Percentiles rank a stretch among this genome's conserved stretches.
Conservation (phyloP, 2,888 invertebrate genomes). For the Tricholauxania praeusta region DNA sequence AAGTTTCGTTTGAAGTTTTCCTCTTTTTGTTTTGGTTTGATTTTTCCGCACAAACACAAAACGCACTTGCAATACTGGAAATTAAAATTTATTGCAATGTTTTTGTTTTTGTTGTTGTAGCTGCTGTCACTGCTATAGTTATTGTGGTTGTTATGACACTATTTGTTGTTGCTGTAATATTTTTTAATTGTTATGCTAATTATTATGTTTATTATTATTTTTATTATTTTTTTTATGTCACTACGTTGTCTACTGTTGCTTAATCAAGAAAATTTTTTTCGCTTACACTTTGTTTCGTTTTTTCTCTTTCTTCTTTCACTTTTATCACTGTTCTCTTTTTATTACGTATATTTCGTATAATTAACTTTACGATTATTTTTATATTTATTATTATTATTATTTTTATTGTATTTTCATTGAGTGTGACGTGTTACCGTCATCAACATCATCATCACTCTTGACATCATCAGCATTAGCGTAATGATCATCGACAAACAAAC, state of each 20-base stretch:
- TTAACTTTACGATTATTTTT: slow-evolving; percentile 43
- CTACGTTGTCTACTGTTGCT: not conserved
- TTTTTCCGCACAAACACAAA: not conserved
- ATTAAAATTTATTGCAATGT: not conserved
- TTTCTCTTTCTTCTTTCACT: slow-evolving; percentile 6
- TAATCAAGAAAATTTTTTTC: not conserved
- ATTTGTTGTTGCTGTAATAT: too few relatives aligned
- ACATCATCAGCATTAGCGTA: too few relatives aligned
- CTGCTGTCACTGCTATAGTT: slow-evolving; percentile 1
- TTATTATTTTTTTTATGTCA: too few relatives aligned
- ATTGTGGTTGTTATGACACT: too few relatives aligned
- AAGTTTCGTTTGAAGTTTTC: not conserved
- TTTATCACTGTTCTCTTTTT: slow-evolving; percentile 27
- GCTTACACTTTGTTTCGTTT: slow-evolving; percentile 10
- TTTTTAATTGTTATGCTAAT: too few relatives aligned
- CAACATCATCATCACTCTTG: too few relatives aligned
- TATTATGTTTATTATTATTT: too few relatives aligned
- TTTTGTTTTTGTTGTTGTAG: slow-evolving; percentile 4
- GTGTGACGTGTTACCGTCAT: not conserved
- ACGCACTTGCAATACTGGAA: too few relatives aligned
- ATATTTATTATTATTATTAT: slow-evolving; percentile 46
- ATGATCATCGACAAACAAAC: too few relatives aligned
- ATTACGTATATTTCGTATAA: slow-evolving; percentile 42
- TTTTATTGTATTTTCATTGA: slow-evolving; percentile 35
- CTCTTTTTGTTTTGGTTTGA: not conserved